Evolutionary conservation across 2,797 vertebrate species (phyloP).

Genomic region (Rhynchonycteris naso): DNA sequence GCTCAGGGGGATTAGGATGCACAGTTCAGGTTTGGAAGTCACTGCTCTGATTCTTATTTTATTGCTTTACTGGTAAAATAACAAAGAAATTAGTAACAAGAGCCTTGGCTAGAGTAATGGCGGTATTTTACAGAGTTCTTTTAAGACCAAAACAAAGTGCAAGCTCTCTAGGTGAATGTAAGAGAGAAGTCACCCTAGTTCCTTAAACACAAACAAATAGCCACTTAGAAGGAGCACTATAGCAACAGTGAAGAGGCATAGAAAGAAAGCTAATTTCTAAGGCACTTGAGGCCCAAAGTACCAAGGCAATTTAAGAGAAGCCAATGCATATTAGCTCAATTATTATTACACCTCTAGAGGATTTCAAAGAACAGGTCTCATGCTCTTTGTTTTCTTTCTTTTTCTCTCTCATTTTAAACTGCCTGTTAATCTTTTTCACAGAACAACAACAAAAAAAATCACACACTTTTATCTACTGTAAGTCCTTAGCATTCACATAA

Average conservation of each 20-base stretch:
- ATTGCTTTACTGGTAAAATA: neutral
- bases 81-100: constrained; percentile 29
- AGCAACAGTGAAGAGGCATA: constrained; percentile 47
- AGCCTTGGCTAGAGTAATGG: constrained; percentile 8
- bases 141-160: constrained; percentile 8
- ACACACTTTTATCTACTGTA: neutral
- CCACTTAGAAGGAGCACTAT: neutral
- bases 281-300: constrained; percentile 44
- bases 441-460: neutral
- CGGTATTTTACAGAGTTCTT: constrained; percentile 1
- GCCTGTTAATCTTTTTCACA: constrained; percentile 7
- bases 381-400: constrained; percentile 42
- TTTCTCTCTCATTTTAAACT: constrained; percentile 1
- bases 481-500: constrained; percentile 39
- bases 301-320: constrained; percentile 56
- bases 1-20: constrained; percentile 15
- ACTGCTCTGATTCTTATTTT: constrained; percentile 43
- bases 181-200: neutral
- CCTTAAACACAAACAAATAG: constrained; percentile 63
- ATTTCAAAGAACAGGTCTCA: constrained; percentile 53
- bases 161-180: constrained; percentile 31
- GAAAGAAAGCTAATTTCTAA: constrained; percentile 62
- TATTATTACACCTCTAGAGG: constrained; percentile 22
- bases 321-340: constrained; percentile 53
- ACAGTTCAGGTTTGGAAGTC: constrained; percentile 42